phyloP scores from a whole-genome alignment of 2,888 invertebrate species.

The Clepsis dumicolana region DNA sequence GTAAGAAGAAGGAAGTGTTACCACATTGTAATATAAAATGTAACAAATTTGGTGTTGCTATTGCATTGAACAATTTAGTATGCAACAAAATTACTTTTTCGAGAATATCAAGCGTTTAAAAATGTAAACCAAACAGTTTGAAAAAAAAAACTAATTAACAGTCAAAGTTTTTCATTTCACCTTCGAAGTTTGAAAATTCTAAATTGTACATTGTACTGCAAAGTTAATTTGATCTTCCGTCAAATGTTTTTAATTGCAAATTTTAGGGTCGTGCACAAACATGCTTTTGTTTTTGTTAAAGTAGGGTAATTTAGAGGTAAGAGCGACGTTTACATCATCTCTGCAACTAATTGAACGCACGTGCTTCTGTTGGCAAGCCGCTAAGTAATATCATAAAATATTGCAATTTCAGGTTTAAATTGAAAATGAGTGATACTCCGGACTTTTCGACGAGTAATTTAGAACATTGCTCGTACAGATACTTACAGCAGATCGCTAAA shows the following conservation, averaged over 20 bases:
- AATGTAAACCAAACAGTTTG: conserved; percentile 3
- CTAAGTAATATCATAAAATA: conserved; percentile 3
- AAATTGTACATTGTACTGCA: background rate
- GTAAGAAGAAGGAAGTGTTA: too few relatives aligned
- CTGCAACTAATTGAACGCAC: conserved; percentile 41
- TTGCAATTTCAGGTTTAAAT: background rate
- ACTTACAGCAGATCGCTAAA: conserved; percentile 71
- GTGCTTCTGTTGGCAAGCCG: conserved; percentile 42
- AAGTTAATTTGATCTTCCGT: background rate
- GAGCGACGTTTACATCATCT: conserved; percentile 11
- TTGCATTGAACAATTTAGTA: background rate
- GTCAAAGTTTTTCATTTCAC: conserved; percentile 11
- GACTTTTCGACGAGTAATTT: conserved; percentile 53
- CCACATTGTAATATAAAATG: too few relatives aligned
- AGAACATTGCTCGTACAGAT: conserved; percentile 63
- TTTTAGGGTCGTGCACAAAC: conserved; percentile 29
- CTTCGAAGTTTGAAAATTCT: conserved; percentile 26
- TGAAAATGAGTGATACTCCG: conserved; percentile 49
- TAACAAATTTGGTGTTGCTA: too few relatives aligned
- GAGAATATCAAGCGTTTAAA: background rate
- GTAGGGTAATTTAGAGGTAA: conserved; percentile 35
- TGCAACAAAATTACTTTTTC: background rate
- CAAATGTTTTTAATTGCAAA: conserved; percentile 22
- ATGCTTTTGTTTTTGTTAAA: conserved; percentile 18
- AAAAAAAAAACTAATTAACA: conserved; percentile 24